A percentile compares a stretch with the other conserved stretches of the same genome.
These are phyloP conservation scores for Lamellibrachia satsuma DNA, from an alignment of 2,888 invertebrate genomes.

Conservation along the genomic window DNA sequence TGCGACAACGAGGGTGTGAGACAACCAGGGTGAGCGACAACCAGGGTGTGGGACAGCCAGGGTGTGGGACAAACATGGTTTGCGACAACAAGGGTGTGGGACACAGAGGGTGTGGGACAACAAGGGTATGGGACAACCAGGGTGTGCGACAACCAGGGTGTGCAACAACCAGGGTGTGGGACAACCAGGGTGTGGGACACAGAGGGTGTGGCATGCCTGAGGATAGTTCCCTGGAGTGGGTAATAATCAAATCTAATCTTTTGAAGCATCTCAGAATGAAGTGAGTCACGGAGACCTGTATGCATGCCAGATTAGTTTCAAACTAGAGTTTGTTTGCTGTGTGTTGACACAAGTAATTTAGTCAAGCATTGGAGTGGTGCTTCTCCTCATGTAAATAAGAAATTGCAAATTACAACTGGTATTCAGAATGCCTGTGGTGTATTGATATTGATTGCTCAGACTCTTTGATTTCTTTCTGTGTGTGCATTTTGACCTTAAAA, in stretches of 20 bases:
- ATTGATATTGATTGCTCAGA: not conserved
- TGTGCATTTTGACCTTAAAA: no score
- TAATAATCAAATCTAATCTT: not conserved
- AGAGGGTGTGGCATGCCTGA: not conserved
- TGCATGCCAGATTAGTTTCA: not conserved
- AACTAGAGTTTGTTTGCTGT: not conserved
- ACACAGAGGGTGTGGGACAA: no score
- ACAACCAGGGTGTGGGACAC: not conserved
- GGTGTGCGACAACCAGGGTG: no score
- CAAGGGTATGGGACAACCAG: no score
- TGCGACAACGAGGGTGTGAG: no score
- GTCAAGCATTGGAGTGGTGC: not conserved
- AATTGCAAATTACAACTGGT: not conserved
- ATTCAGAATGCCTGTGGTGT: not conserved
- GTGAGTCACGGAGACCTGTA: not conserved
- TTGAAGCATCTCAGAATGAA: not conserved
- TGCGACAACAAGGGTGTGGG: no score
- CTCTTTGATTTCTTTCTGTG: not conserved
- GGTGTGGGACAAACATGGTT: not conserved
- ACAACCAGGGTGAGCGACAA: not conserved
- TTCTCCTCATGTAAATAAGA: not conserved
- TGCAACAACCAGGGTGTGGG: no score
- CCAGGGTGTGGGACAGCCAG: not conserved
- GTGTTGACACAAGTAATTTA: not conserved
- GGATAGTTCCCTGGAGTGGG: conserved; percentile 1